Conservation (phyloP, 2,113 vertebrate genomes). For the Oenanthe melanoleuca region DNA sequence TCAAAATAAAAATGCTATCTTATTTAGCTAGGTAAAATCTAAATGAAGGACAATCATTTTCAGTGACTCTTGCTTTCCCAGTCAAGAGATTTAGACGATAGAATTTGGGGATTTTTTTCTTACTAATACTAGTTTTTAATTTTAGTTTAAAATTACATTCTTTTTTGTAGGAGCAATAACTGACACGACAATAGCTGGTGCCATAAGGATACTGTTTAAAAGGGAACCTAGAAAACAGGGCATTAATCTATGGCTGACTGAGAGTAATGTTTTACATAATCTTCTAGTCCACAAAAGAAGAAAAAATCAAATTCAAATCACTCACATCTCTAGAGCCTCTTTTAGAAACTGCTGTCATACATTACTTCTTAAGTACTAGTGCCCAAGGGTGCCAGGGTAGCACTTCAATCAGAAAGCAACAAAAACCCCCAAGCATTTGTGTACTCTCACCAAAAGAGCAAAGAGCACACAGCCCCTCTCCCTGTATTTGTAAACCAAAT, state of each 20-base stretch:
- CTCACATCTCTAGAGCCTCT: neutral
- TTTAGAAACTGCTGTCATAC: neutral
- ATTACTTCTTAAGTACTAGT: neutral
- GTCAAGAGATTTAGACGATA: neutral
- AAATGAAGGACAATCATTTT: neutral
- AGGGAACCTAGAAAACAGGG: neutral
- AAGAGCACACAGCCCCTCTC: neutral
- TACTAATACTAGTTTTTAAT: neutral
- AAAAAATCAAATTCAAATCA: neutral
- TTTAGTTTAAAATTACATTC: neutral
- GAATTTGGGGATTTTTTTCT: neutral
- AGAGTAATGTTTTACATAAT: neutral
- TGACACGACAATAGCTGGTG: neutral
- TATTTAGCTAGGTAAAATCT: neutral
- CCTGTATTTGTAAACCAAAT: neutral
- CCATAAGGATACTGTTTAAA: neutral
- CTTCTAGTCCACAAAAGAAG: neutral
- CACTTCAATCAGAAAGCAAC: neutral
- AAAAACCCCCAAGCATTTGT: fast-evolving
- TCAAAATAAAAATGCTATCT: neutral
- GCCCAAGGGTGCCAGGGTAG: neutral
- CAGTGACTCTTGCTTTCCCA: neutral
- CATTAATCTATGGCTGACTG: neutral
- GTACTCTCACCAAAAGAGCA: neutral
- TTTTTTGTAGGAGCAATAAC: neutral